Evolutionary conservation across 2,888 invertebrate genomes (phyloP), one percentile per base, ranked within the genome.

Genomic region (Carterocephalus palaemon): DNA sequence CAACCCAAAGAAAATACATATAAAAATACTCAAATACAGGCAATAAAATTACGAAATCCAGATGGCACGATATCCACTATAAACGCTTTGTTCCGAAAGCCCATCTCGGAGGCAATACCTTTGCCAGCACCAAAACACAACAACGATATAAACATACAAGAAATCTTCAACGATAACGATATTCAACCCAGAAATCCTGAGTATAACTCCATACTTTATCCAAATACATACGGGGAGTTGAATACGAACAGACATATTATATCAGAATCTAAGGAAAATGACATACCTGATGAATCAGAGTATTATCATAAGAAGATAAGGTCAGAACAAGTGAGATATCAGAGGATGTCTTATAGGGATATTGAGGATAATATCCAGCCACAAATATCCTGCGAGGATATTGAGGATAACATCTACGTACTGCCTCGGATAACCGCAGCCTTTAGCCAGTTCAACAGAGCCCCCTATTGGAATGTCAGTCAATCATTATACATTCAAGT

Each of bases 261-360:
- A 1, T 13, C 19, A 12, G 37, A 39, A n/a, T 49, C 41, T 26
- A 20, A 23, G 15, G 41, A 49, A 13, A 43, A 36, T 28, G 24
- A 38, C 12, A 28, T 13, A 2, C 28, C 45, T 28, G 10, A 26
- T 2, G 58, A 51, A 5, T 51, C 62, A 0, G 60, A 62, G 4
- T 73, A 75, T 37, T 72, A 67, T 46, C 75, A 75, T 28, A 75
- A 77, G 51, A 71, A 73, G 43, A 70, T 72, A 1, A 56, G 69
- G 2, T 58, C 63, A 0, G 72, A 75, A 19, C 63, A 70, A 46
- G 55, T 70, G 0, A 53, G 62, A 24, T 55, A 47, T 17, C 56
- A 59, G 10, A 34, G 51, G n/a, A 3, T 32, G 24, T 45, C 26
- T 24, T 31, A 37, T 37, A 40, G 10, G 26, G 24, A 34, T 36